Conservation (phyloP, 1,140 invertebrate genomes). For the Saxidomus purpurata region DNA sequence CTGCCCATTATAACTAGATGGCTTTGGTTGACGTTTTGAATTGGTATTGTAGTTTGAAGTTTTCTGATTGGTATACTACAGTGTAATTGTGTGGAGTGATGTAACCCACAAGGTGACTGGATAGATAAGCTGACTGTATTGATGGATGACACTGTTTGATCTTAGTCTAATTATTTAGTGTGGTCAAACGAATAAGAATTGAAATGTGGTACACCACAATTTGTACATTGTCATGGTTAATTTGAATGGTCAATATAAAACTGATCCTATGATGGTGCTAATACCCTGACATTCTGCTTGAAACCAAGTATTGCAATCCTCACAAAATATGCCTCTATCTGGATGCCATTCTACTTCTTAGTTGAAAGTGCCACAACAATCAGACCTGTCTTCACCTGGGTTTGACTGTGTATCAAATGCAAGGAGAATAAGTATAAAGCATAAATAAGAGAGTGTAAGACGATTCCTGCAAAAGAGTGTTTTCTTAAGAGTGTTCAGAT, state of each 20-base stretch:
- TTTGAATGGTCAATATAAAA: neutral
- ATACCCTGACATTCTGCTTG: neutral
- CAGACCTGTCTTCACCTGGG: neutral
- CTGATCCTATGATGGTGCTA: neutral
- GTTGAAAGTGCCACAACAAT: neutral
- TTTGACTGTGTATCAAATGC: neutral
- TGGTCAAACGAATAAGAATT: neutral
- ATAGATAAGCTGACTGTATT: neutral
- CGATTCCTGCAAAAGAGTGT: no score
- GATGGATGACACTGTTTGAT: neutral
- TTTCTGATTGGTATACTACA: neutral
- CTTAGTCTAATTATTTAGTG: neutral
- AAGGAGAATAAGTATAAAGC: neutral
- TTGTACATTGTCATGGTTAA: neutral
- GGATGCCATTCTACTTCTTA: neutral
- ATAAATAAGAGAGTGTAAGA: neutral
- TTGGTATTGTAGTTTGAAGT: neutral
- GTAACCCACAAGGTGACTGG: neutral
- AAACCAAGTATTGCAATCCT: neutral
- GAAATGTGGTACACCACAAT: slow-evolving; percentile 14
- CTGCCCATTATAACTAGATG: neutral
- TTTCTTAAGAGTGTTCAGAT: neutral
- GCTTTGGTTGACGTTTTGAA: neutral
- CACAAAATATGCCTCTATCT: neutral
- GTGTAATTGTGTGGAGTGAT: neutral